A percentile compares a stretch with the other conserved stretches of the same genome.
Evolutionary conservation across 2,797 vertebrate species (phyloP).

Genomic region (Crenuchus spilurus): DNA sequence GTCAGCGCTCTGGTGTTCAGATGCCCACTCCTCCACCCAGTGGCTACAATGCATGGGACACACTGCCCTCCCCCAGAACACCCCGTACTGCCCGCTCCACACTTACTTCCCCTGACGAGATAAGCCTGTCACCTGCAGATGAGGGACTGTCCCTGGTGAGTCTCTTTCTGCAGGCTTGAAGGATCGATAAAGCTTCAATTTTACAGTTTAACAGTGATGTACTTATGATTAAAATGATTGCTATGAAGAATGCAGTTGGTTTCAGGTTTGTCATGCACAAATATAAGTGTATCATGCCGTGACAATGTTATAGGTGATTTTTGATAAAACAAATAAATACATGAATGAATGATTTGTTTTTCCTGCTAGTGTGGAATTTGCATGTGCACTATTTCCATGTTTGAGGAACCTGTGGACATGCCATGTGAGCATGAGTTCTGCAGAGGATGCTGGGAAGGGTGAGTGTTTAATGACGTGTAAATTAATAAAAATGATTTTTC

Average conservation of each 20-base stretch:
- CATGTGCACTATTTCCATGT: neutral
- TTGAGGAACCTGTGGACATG: constrained; percentile 94
- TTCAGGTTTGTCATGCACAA: constrained; percentile 13
- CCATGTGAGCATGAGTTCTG: constrained; percentile 96
- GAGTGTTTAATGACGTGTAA: neutral
- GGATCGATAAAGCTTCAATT: too few species aligned
- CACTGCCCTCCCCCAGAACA: constrained; percentile 90
- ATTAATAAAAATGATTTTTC: neutral
- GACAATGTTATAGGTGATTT: neutral
- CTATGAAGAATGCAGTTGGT: neutral
- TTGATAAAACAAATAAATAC: too few species aligned
- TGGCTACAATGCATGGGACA: constrained; percentile 96
- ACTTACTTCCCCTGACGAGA: constrained; percentile 91
- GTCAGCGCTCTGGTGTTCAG: constrained; percentile 94
- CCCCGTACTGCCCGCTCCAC: constrained; percentile 91
- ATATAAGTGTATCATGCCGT: neutral
- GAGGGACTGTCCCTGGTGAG: neutral
- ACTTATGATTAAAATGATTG: too few species aligned
- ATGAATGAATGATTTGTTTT: constrained; percentile 81
- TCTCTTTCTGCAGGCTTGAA: neutral
- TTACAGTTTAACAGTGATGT: neutral
- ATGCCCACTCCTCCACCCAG: constrained; percentile 95
- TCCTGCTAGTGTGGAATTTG: neutral
- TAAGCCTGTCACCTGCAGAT: constrained; percentile 76
- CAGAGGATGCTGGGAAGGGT: constrained; percentile 77